These are phyloP conservation scores for Pollicipes pollicipes DNA, from an alignment of 1,140 invertebrate species.

Conservation along the genomic window DNA sequence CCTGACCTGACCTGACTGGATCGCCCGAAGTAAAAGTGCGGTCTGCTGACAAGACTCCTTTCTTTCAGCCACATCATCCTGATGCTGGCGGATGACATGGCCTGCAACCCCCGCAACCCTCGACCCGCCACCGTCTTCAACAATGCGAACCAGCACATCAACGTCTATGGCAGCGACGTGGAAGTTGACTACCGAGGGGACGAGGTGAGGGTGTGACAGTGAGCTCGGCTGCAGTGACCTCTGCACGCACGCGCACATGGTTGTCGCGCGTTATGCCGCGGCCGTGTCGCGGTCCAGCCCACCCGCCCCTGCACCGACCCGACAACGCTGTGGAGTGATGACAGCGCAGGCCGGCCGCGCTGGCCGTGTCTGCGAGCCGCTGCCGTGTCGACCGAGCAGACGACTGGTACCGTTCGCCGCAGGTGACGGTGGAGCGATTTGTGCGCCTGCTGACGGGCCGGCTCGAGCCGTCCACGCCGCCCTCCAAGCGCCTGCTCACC, in stretches of 20 bases:
- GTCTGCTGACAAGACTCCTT: too few species aligned
- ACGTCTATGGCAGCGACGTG: conserved; percentile 98
- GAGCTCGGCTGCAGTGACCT: conserved; percentile 6
- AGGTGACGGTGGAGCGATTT: conserved; percentile 94
- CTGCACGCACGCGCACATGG: too few species aligned
- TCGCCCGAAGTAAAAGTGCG: too few species aligned
- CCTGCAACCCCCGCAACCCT: conserved; percentile 94
- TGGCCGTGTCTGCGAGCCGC: too few species aligned
- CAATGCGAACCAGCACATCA: conserved; percentile 92
- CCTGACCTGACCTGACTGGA: too few species aligned
- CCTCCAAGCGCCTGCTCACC: conserved; percentile 85
- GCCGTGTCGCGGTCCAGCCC: too few species aligned
- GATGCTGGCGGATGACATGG: conserved; percentile 99
- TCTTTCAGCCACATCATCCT: conserved; percentile 55
- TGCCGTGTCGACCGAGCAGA: too few species aligned
- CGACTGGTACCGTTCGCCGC: too few species aligned
- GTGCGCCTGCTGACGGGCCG: conserved; percentile 85
- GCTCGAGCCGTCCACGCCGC: conserved; percentile 69
- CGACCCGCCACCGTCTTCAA: conserved; percentile 95
- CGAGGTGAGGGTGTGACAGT: conserved; percentile 41
- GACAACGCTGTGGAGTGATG: too few species aligned
- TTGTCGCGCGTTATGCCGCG: too few species aligned
- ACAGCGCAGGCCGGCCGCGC: too few species aligned
- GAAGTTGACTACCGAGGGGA: conserved; percentile 98
- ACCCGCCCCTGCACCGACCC: too few species aligned